phyloP scores from a whole-genome alignment of 1,140 invertebrate species.

The Pseudomyrmex dendroicus region DNA sequence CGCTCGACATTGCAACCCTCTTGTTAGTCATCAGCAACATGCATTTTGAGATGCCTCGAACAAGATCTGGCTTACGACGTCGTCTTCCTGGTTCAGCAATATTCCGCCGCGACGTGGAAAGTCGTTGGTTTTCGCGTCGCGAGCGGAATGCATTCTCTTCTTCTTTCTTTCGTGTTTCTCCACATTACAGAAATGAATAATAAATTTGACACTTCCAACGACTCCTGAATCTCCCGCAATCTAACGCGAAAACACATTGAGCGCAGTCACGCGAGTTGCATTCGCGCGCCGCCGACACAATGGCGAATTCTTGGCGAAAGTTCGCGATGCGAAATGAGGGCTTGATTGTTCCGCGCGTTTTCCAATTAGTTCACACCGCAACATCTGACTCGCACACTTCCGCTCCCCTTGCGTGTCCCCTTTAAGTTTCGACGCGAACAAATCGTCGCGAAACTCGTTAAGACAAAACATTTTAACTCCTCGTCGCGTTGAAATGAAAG shows the following conservation, averaged over 20 bases:
- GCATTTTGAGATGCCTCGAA: conserved; percentile 48
- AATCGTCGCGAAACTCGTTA: conserved; percentile 41
- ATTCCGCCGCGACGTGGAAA: background rate
- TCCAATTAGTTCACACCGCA: conserved; percentile 39
- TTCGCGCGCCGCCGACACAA: conserved; percentile 13
- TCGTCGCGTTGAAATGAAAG: conserved; percentile 28
- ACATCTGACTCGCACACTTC: background rate
- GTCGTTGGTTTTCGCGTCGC: background rate
- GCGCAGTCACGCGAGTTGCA: conserved; percentile 36
- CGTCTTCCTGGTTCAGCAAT: background rate
- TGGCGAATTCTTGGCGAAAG: conserved; percentile 50
- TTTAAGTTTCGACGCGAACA: conserved; percentile 49
- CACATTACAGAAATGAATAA: conserved; percentile 40
- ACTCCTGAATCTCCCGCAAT: conserved; percentile 19
- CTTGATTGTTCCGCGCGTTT: conserved; percentile 52
- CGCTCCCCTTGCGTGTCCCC: conserved; percentile 18
- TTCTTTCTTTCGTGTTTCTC: background rate
- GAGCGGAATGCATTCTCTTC: background rate
- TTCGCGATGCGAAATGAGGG: conserved; percentile 32
- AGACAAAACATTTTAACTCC: conserved; percentile 19
- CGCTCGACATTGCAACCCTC: conserved; percentile 15
- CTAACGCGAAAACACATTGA: conserved; percentile 53
- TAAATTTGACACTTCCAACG: conserved; percentile 59
- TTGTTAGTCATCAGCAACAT: conserved; percentile 17
- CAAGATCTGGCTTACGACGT: conserved; percentile 32